Conservation (phyloP, 2,113 vertebrate species). For the Gracilinanus agilis region DNA sequence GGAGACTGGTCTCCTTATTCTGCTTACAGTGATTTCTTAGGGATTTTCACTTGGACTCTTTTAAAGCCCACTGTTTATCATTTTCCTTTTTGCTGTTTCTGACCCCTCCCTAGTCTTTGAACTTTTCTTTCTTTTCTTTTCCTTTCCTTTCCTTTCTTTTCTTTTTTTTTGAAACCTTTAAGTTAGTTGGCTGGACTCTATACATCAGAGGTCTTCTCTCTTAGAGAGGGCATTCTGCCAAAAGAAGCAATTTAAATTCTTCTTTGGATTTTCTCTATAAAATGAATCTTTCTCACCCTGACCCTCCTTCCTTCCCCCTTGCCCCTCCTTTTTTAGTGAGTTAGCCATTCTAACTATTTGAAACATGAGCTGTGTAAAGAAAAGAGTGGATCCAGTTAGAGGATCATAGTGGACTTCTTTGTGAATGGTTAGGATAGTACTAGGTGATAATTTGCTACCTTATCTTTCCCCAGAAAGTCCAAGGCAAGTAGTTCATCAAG, state of each 20-base stretch:
- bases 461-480: neutral
- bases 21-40: conserved; percentile 53
- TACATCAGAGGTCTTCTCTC: conserved; percentile 70
- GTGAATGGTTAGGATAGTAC: conserved; percentile 34
- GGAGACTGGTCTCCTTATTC: neutral
- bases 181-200: conserved; percentile 62
- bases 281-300: conserved; percentile 30
- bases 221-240: conserved; percentile 72
- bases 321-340: neutral
- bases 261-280: conserved; percentile 63
- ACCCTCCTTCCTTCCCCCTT: neutral
- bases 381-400: conserved; percentile 70
- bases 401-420: conserved; percentile 49
- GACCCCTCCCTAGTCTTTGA: conserved; percentile 32
- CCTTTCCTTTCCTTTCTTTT: no score
- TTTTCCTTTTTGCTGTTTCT: conserved; percentile 77
- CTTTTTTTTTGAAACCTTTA: conserved; percentile 43
- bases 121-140: neutral
- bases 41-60: conserved; percentile 41
- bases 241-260: conserved; percentile 71
- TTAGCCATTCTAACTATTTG: conserved; percentile 36
- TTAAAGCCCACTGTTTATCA: conserved; percentile 71
- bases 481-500: neutral
- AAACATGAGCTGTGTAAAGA: conserved; percentile 69
- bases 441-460: neutral